Evolutionary conservation across 2,113 vertebrate species (phyloP), one percentile per base, ranked within the genome.

Genomic region (Potamarius usumacintae): DNA sequence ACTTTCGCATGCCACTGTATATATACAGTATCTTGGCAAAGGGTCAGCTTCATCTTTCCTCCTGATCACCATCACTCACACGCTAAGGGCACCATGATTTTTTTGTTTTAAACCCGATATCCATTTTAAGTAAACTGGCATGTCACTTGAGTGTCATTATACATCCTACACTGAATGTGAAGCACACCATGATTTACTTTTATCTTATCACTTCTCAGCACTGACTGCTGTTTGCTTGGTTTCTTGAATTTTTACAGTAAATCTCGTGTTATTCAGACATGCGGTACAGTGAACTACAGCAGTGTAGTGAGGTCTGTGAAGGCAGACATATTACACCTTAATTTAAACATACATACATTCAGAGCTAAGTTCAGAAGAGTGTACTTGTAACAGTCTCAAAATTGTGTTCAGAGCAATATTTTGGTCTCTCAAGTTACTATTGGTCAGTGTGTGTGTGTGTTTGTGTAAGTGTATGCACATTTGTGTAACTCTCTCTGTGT

Each of bases 361-460:
- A 65, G 67, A 69, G 74, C 82, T 88, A 83, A 81, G 76, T 72
- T 85, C 76, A 85, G 48, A 69, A 88, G 77, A 20, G 63, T 81
- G n/a, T 84, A 72, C 89, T 90, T 69, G 42, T 90, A 92, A 90
- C 71, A 94, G 92, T 92, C 93, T 89, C 71, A 88, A 83, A 92
- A 85, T 89, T 81, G 71, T 87, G 52, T 72, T 88, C 85, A 89
- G 86, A 87, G 77, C 83, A 76, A 84, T 87, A 74, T 84, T 91
- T 90, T 88, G 86, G 88, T 90, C 82, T 86, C 77, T 65, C 60
- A 77, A 22, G 77, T 89, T 89, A 85, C 69, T 82, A 86, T 57
- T 84, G 34, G 18, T 85, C n/a, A 72, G 87, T 85, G 60, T 86
- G 34, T 86, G 7, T 42, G 42, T 42, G 42, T 42, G 42, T 34